phyloP scores from a whole-genome alignment of 2,888 invertebrate species.

The Quadroppia sp. region DNA sequence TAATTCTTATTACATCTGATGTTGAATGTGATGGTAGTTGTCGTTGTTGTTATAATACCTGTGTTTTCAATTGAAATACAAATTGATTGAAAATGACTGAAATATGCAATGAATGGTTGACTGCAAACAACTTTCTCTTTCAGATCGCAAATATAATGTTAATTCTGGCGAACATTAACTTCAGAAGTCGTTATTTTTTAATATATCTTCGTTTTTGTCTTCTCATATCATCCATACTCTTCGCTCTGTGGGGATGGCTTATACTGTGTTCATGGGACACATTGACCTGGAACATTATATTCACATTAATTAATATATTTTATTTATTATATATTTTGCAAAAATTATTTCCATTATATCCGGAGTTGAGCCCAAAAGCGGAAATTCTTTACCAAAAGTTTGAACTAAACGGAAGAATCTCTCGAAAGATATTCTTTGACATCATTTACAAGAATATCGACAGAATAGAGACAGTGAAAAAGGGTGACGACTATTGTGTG shows the following conservation, averaged over 20 bases:
- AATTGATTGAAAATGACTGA: not conserved
- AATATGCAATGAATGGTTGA: constrained; percentile 58
- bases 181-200: constrained; percentile 66
- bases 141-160: constrained; percentile 80
- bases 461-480: constrained; percentile 70
- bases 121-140: constrained; percentile 73
- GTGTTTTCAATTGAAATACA: not conserved
- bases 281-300: constrained; percentile 73
- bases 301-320: constrained; percentile 71
- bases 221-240: constrained; percentile 71
- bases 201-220: constrained; percentile 71
- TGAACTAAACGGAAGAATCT: constrained; percentile 58
- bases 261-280: constrained; percentile 73
- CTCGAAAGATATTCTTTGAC: constrained; percentile 69
- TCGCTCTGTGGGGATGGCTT: constrained; percentile 74
- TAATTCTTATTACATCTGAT: not conserved
- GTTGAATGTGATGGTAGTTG: not conserved
- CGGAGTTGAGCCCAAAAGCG: constrained; percentile 49
- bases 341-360: constrained; percentile 68
- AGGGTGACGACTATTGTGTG: constrained; percentile 79
- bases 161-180: constrained; percentile 73
- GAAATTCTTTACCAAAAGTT: constrained; percentile 12
- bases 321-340: constrained; percentile 73
- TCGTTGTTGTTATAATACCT: no score
- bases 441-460: constrained; percentile 76